phyloP scores from a whole-genome alignment of 2,888 invertebrate genomes.

The Limnephilus lunatus region DNA sequence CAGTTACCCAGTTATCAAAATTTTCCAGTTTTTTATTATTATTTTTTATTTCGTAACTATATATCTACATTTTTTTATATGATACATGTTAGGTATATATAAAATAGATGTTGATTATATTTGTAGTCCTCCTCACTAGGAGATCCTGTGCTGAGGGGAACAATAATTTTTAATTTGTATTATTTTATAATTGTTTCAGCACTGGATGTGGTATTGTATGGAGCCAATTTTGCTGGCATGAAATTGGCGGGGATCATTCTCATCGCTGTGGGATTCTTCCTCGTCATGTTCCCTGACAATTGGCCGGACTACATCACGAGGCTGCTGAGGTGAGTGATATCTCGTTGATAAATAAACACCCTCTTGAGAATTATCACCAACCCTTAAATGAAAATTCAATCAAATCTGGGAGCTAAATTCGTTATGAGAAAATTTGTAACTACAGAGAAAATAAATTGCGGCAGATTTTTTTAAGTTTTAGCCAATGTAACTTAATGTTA shows the following conservation, averaged over 20 bases:
- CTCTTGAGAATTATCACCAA: background rate
- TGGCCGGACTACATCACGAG: conserved; percentile 97
- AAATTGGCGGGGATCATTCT: conserved; percentile 95
- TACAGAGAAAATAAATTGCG: background rate
- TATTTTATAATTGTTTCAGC: conserved; percentile 75
- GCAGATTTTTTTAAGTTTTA: background rate
- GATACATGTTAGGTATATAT: no score
- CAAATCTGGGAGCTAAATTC: background rate
- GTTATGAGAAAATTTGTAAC: background rate
- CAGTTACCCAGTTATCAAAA: background rate
- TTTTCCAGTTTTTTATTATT: background rate
- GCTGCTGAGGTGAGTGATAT: conserved; percentile 84
- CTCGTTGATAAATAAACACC: conserved; percentile 64
- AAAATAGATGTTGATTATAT: no score
- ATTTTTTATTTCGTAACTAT: no score
- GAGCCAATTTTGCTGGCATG: conserved; percentile 94
- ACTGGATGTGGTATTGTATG: conserved; percentile 90
- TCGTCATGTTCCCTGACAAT: conserved; percentile 96
- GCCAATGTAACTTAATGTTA: background rate
- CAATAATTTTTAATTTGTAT: background rate
- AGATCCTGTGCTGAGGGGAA: no score
- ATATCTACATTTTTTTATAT: no score
- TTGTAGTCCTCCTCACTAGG: no score
- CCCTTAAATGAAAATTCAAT: background rate
- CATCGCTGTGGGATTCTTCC: conserved; percentile 92